phyloP scores from a whole-genome alignment of 2,113 vertebrate species.

The Pitta sordida region DNA sequence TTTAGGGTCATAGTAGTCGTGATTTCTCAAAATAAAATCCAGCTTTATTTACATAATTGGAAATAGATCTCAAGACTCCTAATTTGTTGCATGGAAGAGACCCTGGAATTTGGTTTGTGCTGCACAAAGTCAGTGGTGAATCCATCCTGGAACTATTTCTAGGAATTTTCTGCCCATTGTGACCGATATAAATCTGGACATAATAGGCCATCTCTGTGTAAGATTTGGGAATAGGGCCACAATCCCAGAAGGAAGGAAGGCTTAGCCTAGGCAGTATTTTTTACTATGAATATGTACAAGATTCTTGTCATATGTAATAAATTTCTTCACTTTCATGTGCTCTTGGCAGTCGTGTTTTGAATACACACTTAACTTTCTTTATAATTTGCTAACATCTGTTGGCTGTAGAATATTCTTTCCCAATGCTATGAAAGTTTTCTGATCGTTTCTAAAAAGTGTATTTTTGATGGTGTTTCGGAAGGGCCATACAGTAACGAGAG shows the following conservation, averaged over 20 bases:
- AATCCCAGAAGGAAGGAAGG: background rate
- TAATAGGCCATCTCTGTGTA: background rate
- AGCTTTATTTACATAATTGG: background rate
- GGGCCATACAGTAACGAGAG: background rate
- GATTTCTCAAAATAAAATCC: background rate
- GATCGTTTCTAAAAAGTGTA: background rate
- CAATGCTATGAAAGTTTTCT: background rate
- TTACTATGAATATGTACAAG: background rate
- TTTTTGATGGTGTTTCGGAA: background rate
- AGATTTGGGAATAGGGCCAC: background rate
- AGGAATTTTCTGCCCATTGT: background rate
- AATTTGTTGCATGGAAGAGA: background rate
- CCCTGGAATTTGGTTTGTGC: background rate
- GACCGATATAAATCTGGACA: background rate
- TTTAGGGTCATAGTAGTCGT: background rate
- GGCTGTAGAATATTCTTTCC: background rate
- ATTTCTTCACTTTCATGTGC: background rate
- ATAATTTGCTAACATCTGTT: background rate
- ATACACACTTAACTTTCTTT: background rate
- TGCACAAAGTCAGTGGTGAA: background rate
- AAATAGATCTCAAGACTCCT: background rate
- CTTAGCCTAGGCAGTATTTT: background rate
- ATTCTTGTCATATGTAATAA: background rate
- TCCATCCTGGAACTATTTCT: background rate
- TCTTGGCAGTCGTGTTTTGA: background rate